These are phyloP conservation scores for Sardinella longiceps DNA, from an alignment of 2,797 vertebrate species.

Conservation along the genomic window DNA sequence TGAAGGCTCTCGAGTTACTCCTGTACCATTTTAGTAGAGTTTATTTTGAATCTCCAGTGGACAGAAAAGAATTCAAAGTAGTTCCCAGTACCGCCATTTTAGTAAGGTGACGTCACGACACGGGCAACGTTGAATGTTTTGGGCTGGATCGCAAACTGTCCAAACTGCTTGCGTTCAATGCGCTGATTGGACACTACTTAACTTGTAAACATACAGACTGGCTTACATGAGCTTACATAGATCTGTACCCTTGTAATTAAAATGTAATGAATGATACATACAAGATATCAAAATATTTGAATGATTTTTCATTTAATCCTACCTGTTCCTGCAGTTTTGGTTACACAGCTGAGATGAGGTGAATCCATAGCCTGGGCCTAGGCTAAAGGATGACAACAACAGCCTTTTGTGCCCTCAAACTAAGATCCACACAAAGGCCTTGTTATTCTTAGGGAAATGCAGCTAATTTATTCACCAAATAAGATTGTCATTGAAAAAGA, in stretches of 20 bases:
- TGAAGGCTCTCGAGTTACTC: conserved; percentile 1
- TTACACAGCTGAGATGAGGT: neutral
- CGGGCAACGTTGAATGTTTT: conserved; percentile 50
- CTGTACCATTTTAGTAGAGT: conserved; percentile 46
- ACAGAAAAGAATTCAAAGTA: conserved; percentile 73
- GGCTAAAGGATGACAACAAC: neutral
- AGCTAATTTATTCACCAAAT: neutral
- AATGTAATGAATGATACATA: no score
- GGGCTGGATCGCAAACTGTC: conserved; percentile 33
- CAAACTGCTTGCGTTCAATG: neutral
- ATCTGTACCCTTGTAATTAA: no score
- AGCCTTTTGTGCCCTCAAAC: neutral
- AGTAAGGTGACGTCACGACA: conserved; percentile 70
- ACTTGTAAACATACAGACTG: neutral
- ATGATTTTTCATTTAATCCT: no score
- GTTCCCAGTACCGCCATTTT: conserved; percentile 76
- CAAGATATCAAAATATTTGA: no score
- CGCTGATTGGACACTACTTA: neutral
- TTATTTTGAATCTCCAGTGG: conserved; percentile 54
- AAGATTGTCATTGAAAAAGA: neutral
- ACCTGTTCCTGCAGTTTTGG: neutral
- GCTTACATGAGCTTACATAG: no score
- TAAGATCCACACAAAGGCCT: neutral
- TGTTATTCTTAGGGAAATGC: neutral
- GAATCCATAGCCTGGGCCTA: no score